phyloP scores from a whole-genome alignment of 2,113 vertebrate genomes.

The Mirounga angustirostris region DNA sequence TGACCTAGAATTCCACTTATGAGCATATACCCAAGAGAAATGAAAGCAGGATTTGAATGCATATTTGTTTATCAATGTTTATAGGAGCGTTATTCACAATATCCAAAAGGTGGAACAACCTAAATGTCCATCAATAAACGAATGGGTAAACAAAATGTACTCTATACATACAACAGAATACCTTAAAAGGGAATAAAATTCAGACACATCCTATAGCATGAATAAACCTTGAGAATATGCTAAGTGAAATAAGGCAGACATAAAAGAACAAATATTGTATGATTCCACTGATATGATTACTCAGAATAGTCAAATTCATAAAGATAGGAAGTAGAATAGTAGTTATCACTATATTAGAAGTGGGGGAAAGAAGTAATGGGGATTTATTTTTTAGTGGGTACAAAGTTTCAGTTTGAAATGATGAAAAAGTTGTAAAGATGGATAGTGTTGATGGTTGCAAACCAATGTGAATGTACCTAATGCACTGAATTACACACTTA shows the following conservation, averaged over 20 bases:
- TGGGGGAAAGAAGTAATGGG: neutral
- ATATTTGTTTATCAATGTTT: neutral
- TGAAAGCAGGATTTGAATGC: neutral
- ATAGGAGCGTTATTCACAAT: neutral
- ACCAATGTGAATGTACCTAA: neutral
- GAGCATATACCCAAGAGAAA: neutral
- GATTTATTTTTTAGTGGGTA: neutral
- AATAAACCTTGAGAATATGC: neutral
- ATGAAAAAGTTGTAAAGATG: neutral
- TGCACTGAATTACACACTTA: neutral
- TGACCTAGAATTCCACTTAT: neutral
- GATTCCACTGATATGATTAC: neutral
- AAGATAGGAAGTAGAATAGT: neutral
- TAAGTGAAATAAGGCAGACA: neutral
- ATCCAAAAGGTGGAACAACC: neutral
- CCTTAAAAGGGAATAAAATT: neutral
- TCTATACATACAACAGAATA: neutral
- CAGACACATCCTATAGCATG: neutral
- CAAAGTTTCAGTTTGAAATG: neutral
- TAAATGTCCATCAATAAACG: neutral
- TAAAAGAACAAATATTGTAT: neutral
- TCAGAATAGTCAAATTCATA: neutral
- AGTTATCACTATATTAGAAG: neutral
- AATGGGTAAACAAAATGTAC: neutral
- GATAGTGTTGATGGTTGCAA: neutral